phyloP scores from a whole-genome alignment of 2,113 vertebrate species.

The Oxyura jamaicensis region DNA sequence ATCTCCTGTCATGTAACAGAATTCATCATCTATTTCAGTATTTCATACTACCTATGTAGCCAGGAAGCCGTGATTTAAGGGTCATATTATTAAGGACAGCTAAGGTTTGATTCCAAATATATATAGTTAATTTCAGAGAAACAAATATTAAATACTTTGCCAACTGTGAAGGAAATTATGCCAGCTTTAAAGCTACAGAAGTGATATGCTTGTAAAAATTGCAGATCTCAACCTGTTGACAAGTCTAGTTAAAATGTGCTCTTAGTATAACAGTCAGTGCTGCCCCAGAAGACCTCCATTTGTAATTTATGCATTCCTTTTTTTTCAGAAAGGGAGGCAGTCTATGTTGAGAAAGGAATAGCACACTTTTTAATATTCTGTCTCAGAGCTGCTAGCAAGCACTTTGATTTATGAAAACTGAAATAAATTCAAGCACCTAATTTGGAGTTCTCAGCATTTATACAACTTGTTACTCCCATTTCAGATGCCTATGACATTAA shows the following conservation, averaged over 20 bases:
- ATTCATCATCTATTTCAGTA: constrained; percentile 8
- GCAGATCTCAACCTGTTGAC: constrained; percentile 55
- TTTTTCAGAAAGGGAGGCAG: neutral
- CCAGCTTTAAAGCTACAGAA: constrained; percentile 17
- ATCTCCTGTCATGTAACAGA: neutral
- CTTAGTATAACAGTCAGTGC: neutral
- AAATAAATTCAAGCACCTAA: constrained; percentile 56
- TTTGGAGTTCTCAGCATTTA: constrained; percentile 9
- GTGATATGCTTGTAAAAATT: constrained; percentile 27
- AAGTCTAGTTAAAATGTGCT: constrained; percentile 39
- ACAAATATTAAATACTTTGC: constrained; percentile 53
- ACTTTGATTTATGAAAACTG: constrained; percentile 61
- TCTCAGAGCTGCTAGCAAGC: neutral
- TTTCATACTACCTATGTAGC: neutral
- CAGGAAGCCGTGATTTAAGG: neutral
- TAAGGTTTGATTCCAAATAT: constrained; percentile 28
- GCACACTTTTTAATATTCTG: constrained; percentile 10
- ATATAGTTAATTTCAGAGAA: constrained; percentile 31
- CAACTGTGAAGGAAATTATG: constrained; percentile 52
- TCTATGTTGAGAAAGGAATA: neutral
- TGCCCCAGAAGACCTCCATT: constrained; percentile 1
- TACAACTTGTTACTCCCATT: constrained; percentile 13
- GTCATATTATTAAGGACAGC: neutral
- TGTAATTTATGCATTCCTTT: constrained; percentile 31
- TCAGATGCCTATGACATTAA: constrained; percentile 17